phyloP scores from a whole-genome alignment of 2,113 vertebrate genomes.

The Coptodon bakossiorum region DNA sequence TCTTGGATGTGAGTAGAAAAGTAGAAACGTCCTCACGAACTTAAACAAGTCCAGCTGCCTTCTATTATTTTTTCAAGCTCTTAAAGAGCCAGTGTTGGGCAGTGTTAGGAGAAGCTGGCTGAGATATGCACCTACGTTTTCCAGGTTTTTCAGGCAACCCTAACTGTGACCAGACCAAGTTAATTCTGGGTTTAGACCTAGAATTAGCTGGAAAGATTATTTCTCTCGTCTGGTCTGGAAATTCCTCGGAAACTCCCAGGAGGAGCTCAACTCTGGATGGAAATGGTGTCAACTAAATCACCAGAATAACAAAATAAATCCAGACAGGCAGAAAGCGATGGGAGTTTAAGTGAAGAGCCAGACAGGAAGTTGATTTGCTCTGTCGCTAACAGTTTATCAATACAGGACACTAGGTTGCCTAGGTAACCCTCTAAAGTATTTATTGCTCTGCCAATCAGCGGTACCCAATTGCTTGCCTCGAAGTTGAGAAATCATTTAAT shows the following conservation, averaged over 20 bases:
- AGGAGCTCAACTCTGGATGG: not conserved
- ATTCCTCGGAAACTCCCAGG: rapidly evolving
- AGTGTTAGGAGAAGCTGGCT: not conserved
- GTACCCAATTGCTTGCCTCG: not conserved
- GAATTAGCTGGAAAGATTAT: not conserved
- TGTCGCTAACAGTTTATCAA: not conserved
- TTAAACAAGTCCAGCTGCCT: not conserved
- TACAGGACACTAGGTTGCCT: not conserved
- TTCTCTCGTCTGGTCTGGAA: not conserved
- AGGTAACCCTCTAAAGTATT: not conserved
- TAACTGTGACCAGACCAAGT: not conserved
- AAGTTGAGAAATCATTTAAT: not conserved
- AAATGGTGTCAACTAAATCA: not conserved
- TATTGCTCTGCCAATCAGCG: not conserved
- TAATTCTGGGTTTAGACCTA: not conserved
- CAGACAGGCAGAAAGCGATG: not conserved
- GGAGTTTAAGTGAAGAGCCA: not conserved
- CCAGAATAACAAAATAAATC: not conserved
- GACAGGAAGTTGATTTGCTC: not conserved
- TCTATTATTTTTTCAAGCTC: not conserved
- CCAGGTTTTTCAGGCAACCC: not conserved
- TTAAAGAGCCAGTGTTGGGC: not conserved
- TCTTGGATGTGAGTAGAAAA: not conserved
- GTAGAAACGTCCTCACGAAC: not conserved
- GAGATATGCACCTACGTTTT: not conserved